Conservation (phyloP, 2,888 invertebrate genomes). For the Eucera pruinosa region DNA sequence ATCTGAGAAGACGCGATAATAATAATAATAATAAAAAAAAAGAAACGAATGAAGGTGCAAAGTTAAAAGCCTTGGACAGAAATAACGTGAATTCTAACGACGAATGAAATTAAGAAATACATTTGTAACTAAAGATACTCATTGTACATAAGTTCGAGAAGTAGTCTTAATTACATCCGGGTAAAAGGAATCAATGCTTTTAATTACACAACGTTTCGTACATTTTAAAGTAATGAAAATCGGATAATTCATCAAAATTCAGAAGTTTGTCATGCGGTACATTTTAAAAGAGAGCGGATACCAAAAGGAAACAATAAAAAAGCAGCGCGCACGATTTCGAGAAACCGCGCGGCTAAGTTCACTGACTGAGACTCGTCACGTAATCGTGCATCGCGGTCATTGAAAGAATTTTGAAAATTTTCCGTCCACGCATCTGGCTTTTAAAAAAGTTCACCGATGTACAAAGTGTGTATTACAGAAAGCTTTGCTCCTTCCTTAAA, state of each 20-base stretch:
- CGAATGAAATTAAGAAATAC: slow-evolving; percentile 41
- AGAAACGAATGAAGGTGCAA: slow-evolving; percentile 34
- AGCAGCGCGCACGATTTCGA: slow-evolving; percentile 24
- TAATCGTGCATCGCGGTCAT: slow-evolving; percentile 27
- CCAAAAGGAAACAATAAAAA: no score
- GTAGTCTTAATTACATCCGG: slow-evolving; percentile 38
- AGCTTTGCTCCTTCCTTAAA: slow-evolving; percentile 38
- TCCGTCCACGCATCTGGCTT: slow-evolving; percentile 66
- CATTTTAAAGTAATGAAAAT: slow-evolving; percentile 45
- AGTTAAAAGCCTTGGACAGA: slow-evolving; percentile 49
- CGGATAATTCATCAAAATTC: slow-evolving; percentile 38
- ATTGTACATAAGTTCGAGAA: slow-evolving; percentile 65
- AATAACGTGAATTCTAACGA: slow-evolving; percentile 40
- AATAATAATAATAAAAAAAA: neutral
- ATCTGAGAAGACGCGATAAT: slow-evolving; percentile 16
- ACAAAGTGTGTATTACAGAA: slow-evolving; percentile 46
- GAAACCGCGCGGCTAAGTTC: slow-evolving; percentile 13
- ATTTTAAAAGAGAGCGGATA: slow-evolving; percentile 21
- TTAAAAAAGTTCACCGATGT: slow-evolving; percentile 48
- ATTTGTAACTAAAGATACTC: slow-evolving; percentile 57
- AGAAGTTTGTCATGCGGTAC: slow-evolving; percentile 44
- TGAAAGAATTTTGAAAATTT: slow-evolving; percentile 55
- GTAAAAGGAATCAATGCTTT: slow-evolving; percentile 42
- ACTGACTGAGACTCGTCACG: no score
- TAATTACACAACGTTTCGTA: slow-evolving; percentile 56